These are phyloP conservation scores for Acanthurus tractus DNA, from an alignment of 2,797 vertebrate species.

Conservation along the genomic window DNA sequence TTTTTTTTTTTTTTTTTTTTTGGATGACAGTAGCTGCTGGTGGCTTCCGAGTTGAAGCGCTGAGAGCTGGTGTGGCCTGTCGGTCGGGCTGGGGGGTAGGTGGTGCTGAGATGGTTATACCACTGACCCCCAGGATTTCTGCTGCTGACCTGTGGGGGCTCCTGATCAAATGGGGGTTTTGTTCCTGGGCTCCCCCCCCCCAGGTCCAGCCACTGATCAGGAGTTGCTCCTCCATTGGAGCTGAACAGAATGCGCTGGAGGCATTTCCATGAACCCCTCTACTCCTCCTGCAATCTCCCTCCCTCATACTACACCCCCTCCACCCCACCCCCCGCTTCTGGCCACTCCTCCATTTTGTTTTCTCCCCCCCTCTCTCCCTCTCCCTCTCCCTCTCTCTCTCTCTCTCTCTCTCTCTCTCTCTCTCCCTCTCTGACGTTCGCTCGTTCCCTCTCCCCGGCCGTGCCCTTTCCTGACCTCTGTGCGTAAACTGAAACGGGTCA, in stretches of 20 bases:
- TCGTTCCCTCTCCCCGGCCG: conserved; percentile 64
- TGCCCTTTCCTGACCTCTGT: conserved; percentile 83
- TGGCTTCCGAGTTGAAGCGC: conserved; percentile 7
- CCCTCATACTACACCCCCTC: conserved; percentile 52
- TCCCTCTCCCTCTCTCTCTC: conserved; percentile 49
- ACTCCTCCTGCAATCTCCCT: conserved; percentile 44
- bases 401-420: conserved; percentile 63
- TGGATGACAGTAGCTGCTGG: conserved; percentile 28
- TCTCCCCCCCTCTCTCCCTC: conserved; percentile 43
- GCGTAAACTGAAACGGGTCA: conserved; percentile 83
- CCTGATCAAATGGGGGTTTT: conserved; percentile 75
- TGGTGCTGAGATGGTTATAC: conserved; percentile 51
- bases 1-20: conserved; percentile 14
- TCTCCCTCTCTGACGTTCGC: conserved; percentile 54
- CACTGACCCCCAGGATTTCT: conserved; percentile 68
- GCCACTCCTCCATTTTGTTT: conserved; percentile 80
- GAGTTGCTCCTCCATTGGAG: conserved; percentile 77
- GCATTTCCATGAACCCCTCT: conserved; percentile 76
- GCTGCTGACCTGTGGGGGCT: conserved; percentile 69
- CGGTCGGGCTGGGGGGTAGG: conserved; percentile 28
- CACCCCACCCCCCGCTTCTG: conserved; percentile 51
- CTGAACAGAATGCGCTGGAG: conserved; percentile 81
- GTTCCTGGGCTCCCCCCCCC: conserved; percentile 51
- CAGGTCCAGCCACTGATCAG: conserved; percentile 68
- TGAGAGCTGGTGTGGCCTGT: conserved; percentile 53